phyloP scores from a whole-genome alignment of 2,113 vertebrate genomes.

The Caracal caracal region DNA sequence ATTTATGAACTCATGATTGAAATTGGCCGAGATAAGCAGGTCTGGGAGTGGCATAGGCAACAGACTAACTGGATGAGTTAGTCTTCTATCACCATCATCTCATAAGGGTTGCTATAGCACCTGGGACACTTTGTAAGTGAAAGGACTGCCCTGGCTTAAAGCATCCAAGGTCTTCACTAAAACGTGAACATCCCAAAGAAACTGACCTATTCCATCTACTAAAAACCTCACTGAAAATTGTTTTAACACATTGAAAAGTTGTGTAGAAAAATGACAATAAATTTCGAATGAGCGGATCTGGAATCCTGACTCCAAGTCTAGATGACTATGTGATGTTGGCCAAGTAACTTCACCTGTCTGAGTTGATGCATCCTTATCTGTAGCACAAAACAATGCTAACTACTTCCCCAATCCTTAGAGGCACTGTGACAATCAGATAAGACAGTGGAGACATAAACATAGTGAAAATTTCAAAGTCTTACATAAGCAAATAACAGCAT shows the following conservation, averaged over 20 bases:
- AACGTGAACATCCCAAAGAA: neutral
- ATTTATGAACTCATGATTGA: neutral
- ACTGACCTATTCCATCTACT: neutral
- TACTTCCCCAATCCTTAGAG: neutral
- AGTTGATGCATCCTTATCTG: neutral
- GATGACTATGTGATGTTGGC: neutral
- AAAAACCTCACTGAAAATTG: neutral
- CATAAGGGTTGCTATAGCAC: neutral
- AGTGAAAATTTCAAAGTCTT: neutral
- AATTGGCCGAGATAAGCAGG: neutral
- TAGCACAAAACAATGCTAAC: neutral
- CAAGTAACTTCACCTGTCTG: neutral
- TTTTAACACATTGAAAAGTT: neutral
- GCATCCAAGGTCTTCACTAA: neutral
- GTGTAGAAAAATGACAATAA: neutral
- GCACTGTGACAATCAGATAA: neutral
- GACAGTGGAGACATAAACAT: neutral
- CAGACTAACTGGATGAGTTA: neutral
- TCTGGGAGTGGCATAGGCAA: neutral
- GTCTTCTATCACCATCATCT: neutral
- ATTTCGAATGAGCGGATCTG: neutral
- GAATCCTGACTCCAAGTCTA: neutral
- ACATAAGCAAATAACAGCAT: neutral
- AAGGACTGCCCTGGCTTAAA: neutral
- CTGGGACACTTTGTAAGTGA: neutral